Evolutionary conservation across 1,140 invertebrate species (phyloP).

Genomic region (Trachymyrmex cornetzi): DNA sequence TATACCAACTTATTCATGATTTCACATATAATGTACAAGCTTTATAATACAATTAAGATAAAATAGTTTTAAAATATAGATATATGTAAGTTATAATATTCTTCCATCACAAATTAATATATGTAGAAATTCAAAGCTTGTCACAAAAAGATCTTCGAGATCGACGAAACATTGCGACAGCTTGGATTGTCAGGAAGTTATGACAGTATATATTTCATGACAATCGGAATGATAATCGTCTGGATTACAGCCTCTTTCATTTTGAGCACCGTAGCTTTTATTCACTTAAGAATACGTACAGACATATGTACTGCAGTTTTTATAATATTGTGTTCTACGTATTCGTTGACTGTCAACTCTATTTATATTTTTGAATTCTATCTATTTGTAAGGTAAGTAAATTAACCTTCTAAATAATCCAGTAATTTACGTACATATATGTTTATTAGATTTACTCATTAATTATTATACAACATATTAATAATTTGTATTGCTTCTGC

Average conservation of each 20-base stretch:
- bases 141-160: conserved; percentile 6
- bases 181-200: conserved; percentile 4
- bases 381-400: conserved; percentile 21
- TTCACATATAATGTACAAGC: background rate
- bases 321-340: background rate
- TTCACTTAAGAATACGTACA: background rate
- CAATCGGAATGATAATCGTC: background rate
- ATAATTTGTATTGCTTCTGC: background rate
- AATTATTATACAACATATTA: background rate
- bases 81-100: too few relatives aligned
- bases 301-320: background rate
- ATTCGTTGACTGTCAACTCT: background rate
- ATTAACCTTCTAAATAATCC: background rate
- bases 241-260: background rate
- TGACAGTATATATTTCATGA: background rate
- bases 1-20: background rate
- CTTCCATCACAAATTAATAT: too few relatives aligned
- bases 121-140: conserved; percentile 7
- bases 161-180: conserved; percentile 54
- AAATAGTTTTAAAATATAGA: background rate
- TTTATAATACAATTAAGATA: background rate
- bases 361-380: conserved; percentile 31
- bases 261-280: background rate
- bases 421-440: background rate
- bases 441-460: background rate